These are phyloP conservation scores for Pandemis heparana DNA, from an alignment of 2,888 invertebrate species.

Conservation along the genomic window DNA sequence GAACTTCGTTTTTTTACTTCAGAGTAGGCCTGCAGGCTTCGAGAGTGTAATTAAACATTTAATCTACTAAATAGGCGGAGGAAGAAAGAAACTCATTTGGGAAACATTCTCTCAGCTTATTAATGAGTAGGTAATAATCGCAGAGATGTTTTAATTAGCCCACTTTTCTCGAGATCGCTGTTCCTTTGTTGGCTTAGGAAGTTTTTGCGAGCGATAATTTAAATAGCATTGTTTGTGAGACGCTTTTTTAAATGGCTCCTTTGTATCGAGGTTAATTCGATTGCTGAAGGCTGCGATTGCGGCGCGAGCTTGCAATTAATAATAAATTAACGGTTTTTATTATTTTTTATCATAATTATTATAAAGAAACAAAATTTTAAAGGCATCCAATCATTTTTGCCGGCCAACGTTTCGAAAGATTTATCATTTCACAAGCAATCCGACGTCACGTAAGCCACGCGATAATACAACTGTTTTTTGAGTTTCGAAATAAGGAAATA, in stretches of 20 bases:
- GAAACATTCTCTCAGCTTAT: slow-evolving; percentile 28
- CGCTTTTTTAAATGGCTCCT: slow-evolving; percentile 23
- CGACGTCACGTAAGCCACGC: too few species aligned
- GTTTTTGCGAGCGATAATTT: slow-evolving; percentile 32
- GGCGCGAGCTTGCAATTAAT: neutral
- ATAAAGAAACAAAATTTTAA: too few species aligned
- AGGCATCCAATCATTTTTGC: too few species aligned
- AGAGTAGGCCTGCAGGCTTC: neutral
- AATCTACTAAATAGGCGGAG: slow-evolving; percentile 31
- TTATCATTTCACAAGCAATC: too few species aligned
- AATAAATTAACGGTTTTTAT: too few species aligned
- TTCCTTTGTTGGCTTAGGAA: slow-evolving; percentile 25
- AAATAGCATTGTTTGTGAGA: slow-evolving; percentile 13
- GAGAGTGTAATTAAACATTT: slow-evolving; percentile 27
- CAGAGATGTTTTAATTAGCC: slow-evolving; percentile 37
- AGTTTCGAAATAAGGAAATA: too few species aligned
- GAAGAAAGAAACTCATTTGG: slow-evolving; percentile 33
- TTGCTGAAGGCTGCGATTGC: neutral
- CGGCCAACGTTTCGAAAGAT: too few species aligned
- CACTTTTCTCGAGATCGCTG: slow-evolving; percentile 17
- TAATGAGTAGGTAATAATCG: slow-evolving; percentile 40
- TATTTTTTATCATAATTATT: too few species aligned
- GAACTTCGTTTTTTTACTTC: too few species aligned
- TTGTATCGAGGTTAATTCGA: slow-evolving; percentile 2
- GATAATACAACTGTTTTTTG: too few species aligned